Percentiles rank a stretch among this genome's conserved stretches.
These are phyloP conservation scores for Scomber colias DNA, from an alignment of 2,113 vertebrate species.

Conservation along the genomic window DNA sequence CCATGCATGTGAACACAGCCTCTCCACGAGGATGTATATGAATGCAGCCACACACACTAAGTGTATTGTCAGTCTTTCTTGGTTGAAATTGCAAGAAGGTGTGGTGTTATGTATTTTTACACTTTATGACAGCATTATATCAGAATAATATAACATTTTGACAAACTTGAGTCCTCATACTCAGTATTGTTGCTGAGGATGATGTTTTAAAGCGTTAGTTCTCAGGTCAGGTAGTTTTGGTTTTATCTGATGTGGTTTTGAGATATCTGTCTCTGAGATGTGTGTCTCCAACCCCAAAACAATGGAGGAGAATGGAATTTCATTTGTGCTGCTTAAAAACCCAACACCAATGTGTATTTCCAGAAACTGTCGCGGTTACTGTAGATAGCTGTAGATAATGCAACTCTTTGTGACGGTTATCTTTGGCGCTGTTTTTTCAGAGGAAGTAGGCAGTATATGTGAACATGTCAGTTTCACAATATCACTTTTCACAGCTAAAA, in stretches of 20 bases:
- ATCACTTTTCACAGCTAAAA: background rate
- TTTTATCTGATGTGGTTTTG: background rate
- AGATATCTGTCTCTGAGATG: too few relatives aligned
- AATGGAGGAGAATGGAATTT: too few relatives aligned
- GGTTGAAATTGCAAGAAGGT: constrained; percentile 14
- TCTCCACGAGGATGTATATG: constrained; percentile 5
- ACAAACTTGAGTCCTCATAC: too few relatives aligned
- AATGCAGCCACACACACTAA: background rate
- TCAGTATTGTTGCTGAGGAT: too few relatives aligned
- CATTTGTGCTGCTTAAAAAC: too few relatives aligned
- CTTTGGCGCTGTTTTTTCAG: too few relatives aligned
- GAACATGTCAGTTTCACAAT: background rate
- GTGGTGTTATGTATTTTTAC: constrained; percentile 16
- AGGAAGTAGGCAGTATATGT: too few relatives aligned
- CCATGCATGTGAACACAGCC: background rate
- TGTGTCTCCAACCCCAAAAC: too few relatives aligned
- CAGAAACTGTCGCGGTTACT: background rate
- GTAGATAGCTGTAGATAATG: too few relatives aligned
- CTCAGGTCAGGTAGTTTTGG: background rate
- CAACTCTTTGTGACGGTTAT: background rate
- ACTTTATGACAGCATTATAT: background rate
- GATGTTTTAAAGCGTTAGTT: constrained; percentile 10
- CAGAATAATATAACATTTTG: background rate
- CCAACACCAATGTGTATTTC: too few relatives aligned
- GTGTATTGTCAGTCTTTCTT: constrained; percentile 5